phyloP scores from a whole-genome alignment of 2,797 vertebrate genomes.

The Sorex maritimensis region DNA sequence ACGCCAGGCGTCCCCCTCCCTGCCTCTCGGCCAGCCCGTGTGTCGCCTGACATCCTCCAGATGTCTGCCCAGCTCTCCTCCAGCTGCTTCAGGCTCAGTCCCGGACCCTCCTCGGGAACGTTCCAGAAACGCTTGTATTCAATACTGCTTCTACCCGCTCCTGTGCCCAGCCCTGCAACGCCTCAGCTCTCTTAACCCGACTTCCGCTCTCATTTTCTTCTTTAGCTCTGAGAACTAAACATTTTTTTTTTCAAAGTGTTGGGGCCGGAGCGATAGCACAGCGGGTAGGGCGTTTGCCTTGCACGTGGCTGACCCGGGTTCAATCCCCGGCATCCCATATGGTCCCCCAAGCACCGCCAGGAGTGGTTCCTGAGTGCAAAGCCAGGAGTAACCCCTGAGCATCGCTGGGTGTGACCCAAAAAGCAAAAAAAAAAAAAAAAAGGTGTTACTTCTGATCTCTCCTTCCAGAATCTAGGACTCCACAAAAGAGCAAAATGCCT shows the following conservation, averaged over 20 bases:
- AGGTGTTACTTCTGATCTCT: neutral
- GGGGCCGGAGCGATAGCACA: no score
- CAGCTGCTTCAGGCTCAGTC: neutral
- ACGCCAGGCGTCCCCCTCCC: neutral
- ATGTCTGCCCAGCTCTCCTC: neutral
- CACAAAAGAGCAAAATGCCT: neutral
- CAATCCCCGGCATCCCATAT: no score
- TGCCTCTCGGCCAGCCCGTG: neutral
- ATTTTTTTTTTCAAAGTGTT: neutral
- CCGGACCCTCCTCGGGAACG: neutral
- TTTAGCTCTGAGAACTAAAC: rapidly evolving
- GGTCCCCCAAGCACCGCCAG: no score
- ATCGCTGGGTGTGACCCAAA: no score
- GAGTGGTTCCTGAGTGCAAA: no score
- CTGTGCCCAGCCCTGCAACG: rapidly evolving
- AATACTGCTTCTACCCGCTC: neutral
- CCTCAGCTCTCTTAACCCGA: neutral
- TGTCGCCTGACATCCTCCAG: neutral
- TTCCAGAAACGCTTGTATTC: neutral
- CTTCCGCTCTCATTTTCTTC: neutral
- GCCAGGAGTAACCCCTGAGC: no score
- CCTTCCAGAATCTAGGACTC: neutral
- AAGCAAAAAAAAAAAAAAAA: neutral
- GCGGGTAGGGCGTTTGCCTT: no score
- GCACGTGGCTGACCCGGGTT: no score